Base-by-base conservation (phyloP, 2,888 invertebrate genomes). In the Boloria selene region DNA sequence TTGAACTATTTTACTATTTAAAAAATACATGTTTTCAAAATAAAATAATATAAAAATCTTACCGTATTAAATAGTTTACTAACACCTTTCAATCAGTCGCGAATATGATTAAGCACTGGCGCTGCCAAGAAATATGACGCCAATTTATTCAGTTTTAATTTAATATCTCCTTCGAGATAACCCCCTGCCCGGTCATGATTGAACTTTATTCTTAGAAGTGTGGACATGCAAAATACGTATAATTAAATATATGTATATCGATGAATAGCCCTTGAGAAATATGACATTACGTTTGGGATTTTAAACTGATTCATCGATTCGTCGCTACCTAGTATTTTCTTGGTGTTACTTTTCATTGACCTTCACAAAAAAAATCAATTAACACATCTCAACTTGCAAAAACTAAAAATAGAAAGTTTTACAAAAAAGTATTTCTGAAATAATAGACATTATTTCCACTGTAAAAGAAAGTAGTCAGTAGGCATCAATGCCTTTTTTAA, bases 121-220 rank as follows among this genome's bases (percentile, higher is more conserved):
- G 81, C 83, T 83, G 83, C 72, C 72, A 68, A 75, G 72, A 69
- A 76, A 64, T 70, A 73, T 70, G 79, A 68, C 74, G 82, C 76
- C 84, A 85, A 87, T 91, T 88, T 90, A 89, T 88, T 87, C 79
- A 79, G 80, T 75, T 84, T 84, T 80, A 83, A 79, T 82, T 80
- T 83, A 85, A 77, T 86, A 86, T 87, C 85, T 74, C 72, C 65
- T 44, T 60, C 60, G 61, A 72, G 90, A 90, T 91, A 91, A 91
- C 90, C 90, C 80, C 73, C 74, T 76, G 82, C 74, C 82, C 75
- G 79, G 82, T 81, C 83, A 81, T 82, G 82, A 84, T 77, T 81
- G 83, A 83, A 83, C 77, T 76, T 74, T 80, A 80, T 90, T 91
- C 90, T 84, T 75, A 87, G 90, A 91, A 91, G 67, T 72, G 71